phyloP scores from a whole-genome alignment of 2,888 invertebrate genomes.

The Trichogramma evanescens region DNA sequence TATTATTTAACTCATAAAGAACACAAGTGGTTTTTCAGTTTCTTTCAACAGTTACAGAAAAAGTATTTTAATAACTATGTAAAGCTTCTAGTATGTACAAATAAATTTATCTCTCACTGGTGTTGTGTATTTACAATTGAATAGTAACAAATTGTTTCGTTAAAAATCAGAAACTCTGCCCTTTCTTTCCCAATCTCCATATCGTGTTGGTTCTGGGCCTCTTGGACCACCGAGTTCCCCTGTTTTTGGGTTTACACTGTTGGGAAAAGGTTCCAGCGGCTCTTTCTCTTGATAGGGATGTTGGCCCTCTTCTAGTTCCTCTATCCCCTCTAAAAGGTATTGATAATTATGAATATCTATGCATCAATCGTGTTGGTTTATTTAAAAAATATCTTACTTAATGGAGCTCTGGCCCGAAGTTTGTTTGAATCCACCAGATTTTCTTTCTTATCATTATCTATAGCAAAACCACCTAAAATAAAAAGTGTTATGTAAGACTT shows the following conservation, averaged over 20 bases:
- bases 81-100: slow-evolving; percentile 1
- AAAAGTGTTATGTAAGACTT: background rate
- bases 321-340: slow-evolving; percentile 5
- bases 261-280: slow-evolving; percentile 75
- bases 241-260: slow-evolving; percentile 82
- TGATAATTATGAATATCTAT: background rate
- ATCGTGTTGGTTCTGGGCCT: slow-evolving; percentile 97
- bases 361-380: background rate
- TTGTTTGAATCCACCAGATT: background rate
- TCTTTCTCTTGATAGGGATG: slow-evolving; percentile 76
- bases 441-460: background rate
- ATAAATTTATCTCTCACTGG: background rate
- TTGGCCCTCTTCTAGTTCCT: slow-evolving; percentile 42
- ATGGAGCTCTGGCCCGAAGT: slow-evolving; percentile 13
- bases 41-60: too few species aligned
- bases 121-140: background rate
- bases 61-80: background rate
- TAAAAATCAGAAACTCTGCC: slow-evolving; percentile 94
- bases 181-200: slow-evolving; percentile 99
- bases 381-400: slow-evolving; percentile 5
- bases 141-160: slow-evolving; percentile 17
- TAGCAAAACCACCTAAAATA: slow-evolving; percentile 4
- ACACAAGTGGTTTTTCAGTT: too few species aligned
- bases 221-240: slow-evolving; percentile 92
- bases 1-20: background rate